phyloP scores from a whole-genome alignment of 35 echinoderm and acorn worm species.

The Eucidaris tribuloides region DNA sequence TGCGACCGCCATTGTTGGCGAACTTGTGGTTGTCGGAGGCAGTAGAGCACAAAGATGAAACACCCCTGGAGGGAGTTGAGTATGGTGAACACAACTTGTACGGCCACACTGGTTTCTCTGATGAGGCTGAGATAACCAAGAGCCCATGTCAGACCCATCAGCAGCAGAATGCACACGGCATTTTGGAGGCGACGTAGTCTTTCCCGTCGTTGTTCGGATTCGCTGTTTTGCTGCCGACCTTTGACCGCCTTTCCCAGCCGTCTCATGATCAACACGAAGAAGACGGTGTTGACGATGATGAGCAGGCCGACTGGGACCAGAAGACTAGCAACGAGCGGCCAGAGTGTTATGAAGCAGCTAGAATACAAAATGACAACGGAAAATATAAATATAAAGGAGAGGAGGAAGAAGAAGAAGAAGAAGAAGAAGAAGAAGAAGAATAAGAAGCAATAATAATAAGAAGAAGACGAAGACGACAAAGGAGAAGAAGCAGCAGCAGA shows the following conservation, averaged over 20 bases:
- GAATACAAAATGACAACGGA: neutral
- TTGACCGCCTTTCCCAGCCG: neutral
- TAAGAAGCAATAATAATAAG: too few relatives aligned
- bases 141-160: neutral
- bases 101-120: neutral
- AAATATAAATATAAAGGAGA: neutral
- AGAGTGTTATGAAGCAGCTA: neutral
- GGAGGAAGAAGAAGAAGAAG: too few relatives aligned
- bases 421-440: too few relatives aligned
- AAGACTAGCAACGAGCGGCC: neutral
- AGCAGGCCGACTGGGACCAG: neutral
- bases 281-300: neutral
- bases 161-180: neutral
- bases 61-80: neutral
- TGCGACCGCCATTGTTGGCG: neutral
- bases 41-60: neutral
- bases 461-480: too few relatives aligned
- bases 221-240: neutral
- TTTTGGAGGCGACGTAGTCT: neutral
- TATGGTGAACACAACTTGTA: neutral
- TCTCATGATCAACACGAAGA: slow-evolving; percentile 7
- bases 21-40: neutral
- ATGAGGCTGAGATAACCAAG: neutral
- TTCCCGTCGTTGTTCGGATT: too few relatives aligned
- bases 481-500: too few relatives aligned